These are phyloP conservation scores for Lordiphosa mommai DNA, from an alignment of 1,140 invertebrate species.

Conservation along the genomic window DNA sequence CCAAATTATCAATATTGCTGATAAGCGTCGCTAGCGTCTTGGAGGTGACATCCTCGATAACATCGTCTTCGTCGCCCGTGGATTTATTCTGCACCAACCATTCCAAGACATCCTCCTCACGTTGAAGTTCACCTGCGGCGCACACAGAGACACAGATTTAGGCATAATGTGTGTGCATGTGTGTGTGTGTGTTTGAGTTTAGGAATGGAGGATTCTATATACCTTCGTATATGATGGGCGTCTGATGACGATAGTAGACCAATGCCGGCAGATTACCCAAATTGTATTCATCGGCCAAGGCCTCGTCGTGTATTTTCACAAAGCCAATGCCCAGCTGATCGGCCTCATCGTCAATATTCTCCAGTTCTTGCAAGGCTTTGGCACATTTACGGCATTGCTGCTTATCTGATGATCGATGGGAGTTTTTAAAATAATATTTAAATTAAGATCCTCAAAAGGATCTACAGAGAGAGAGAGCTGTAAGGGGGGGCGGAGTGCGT, in stretches of 20 bases:
- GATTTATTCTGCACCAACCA: constrained; percentile 96
- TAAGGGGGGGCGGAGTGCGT: constrained; percentile 5
- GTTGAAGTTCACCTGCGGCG: constrained; percentile 90
- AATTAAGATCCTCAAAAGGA: no score
- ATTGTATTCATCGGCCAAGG: constrained; percentile 95
- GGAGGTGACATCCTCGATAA: constrained; percentile 95
- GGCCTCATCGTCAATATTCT: constrained; percentile 98
- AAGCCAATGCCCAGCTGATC: constrained; percentile 96
- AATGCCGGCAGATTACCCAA: constrained; percentile 92
- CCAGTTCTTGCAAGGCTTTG: constrained; percentile 92
- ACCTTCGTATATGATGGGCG: constrained; percentile 97
- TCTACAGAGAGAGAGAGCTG: no score
- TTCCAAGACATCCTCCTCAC: constrained; percentile 95
- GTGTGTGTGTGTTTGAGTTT: constrained; percentile 14
- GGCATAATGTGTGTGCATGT: background rate
- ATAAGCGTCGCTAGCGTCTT: constrained; percentile 93
- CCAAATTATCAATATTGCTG: constrained; percentile 93
- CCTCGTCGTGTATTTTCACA: constrained; percentile 96
- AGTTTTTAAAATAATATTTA: constrained; percentile 2
- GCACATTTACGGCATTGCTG: constrained; percentile 95
- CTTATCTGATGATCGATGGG: constrained; percentile 85
- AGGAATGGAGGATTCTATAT: constrained; percentile 51
- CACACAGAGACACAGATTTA: constrained; percentile 70
- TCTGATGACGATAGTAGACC: constrained; percentile 96
- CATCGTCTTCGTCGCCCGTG: constrained; percentile 94